These are phyloP conservation scores for Calephelis virginiensis DNA, from an alignment of 1,140 invertebrate species.

Conservation along the genomic window DNA sequence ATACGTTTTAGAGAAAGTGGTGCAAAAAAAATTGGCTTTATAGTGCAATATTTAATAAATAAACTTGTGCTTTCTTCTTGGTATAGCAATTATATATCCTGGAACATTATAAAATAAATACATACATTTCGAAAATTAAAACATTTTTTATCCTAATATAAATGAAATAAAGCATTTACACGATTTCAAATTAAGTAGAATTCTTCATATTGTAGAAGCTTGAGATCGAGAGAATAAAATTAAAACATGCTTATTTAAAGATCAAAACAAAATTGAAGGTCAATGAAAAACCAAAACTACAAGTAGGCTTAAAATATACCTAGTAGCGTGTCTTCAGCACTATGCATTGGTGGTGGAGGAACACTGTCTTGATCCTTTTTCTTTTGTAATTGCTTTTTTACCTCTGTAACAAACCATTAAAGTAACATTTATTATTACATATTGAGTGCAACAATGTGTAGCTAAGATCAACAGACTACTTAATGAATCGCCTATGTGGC, in stretches of 20 bases:
- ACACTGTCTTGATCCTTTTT: constrained; percentile 1
- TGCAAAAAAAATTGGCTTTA: constrained; percentile 33
- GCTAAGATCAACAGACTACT: no score
- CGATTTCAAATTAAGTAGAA: no score
- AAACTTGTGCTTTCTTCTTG: constrained; percentile 42
- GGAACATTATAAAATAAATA: neutral
- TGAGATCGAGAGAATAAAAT: constrained; percentile 34
- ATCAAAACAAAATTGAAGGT: no score
- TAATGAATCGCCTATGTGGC: no score
- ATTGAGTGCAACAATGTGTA: no score
- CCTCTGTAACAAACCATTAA: constrained; percentile 5
- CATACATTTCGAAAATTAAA: no score
- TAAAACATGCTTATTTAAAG: neutral
- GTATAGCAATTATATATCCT: constrained; percentile 63
- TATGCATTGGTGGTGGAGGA: constrained; percentile 15
- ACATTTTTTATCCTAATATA: no score
- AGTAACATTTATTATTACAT: neutral
- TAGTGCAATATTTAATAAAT: constrained; percentile 47
- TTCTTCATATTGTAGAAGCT: no score
- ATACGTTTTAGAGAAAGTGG: neutral
- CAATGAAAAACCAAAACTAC: no score
- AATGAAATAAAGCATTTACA: no score
- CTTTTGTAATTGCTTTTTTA: constrained; percentile 11
- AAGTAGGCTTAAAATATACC: constrained; percentile 2
- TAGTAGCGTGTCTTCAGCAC: constrained; percentile 27